These are phyloP conservation scores for Macroramphosus scolopax DNA, from an alignment of 2,797 vertebrate species.

Conservation along the genomic window DNA sequence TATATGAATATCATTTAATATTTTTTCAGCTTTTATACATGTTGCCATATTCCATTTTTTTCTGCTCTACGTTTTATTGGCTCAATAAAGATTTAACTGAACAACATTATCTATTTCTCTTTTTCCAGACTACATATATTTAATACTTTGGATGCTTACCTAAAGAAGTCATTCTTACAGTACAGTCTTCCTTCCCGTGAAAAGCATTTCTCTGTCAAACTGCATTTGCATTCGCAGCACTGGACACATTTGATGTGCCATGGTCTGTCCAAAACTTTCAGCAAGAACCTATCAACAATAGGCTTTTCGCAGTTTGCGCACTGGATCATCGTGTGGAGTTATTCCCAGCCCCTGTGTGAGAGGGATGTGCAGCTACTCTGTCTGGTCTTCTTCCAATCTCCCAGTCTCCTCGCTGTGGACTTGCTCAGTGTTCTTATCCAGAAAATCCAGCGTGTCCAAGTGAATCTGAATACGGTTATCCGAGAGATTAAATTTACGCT, in stretches of 20 bases:
- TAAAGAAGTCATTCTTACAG: conserved; percentile 96
- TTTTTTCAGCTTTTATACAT: no score
- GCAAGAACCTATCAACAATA: conserved; percentile 89
- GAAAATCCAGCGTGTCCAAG: conserved; percentile 55
- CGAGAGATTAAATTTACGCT: conserved; percentile 12
- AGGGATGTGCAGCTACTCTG: conserved; percentile 54
- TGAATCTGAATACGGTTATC: conserved; percentile 29
- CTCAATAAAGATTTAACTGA: no score
- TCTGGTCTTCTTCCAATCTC: conserved; percentile 22
- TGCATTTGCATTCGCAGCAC: conserved; percentile 93
- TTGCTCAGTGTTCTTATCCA: conserved; percentile 34
- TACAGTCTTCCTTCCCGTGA: conserved; percentile 92
- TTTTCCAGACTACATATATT: no score
- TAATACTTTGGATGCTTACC: conserved; percentile 84
- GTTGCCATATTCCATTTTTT: no score
- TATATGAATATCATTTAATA: no score
- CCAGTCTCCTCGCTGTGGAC: conserved; percentile 6
- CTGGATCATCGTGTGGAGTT: conserved; percentile 72
- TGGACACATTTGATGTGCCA: conserved; percentile 95
- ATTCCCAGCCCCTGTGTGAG: conserved; percentile 27
- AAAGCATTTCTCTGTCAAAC: conserved; percentile 93
- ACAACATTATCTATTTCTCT: no score
- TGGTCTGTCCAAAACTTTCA: conserved; percentile 94
- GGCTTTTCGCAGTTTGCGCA: conserved; percentile 89
- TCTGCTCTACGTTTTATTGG: no score